These are phyloP conservation scores for Scaptomyza flava DNA, from an alignment of 2,888 invertebrate species.

Conservation along the genomic window DNA sequence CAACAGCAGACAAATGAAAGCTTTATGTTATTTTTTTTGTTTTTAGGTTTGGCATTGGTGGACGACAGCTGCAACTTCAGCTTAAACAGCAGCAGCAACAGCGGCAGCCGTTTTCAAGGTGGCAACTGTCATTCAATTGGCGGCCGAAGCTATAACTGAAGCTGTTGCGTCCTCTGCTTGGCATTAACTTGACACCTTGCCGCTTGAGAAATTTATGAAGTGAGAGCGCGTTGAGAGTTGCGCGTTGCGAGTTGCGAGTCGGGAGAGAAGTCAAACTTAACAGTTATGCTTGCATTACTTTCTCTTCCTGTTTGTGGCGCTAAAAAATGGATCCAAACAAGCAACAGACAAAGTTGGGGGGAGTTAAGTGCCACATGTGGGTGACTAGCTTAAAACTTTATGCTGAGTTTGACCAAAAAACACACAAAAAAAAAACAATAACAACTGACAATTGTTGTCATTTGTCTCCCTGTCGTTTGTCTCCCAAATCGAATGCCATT, in stretches of 20 bases:
- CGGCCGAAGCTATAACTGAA: slow-evolving; percentile 34
- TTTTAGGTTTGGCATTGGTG: slow-evolving; percentile 41
- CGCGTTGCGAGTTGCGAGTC: slow-evolving; percentile 10
- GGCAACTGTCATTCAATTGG: slow-evolving; percentile 77
- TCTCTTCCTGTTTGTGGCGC: slow-evolving; percentile 75
- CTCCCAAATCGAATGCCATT: slow-evolving; percentile 22
- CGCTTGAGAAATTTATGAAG: slow-evolving; percentile 70
- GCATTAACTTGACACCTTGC: slow-evolving; percentile 78
- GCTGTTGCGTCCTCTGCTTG: slow-evolving; percentile 60
- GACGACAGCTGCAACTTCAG: slow-evolving; percentile 55
- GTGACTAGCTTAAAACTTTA: slow-evolving; percentile 25
- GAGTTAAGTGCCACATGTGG: slow-evolving; percentile 37
- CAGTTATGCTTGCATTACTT: slow-evolving; percentile 65
- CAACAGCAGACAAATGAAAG: slow-evolving; percentile 63
- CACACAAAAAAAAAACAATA: slow-evolving; percentile 43
- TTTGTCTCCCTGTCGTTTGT: slow-evolving; percentile 30
- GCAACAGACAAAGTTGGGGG: no score
- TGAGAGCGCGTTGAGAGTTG: slow-evolving; percentile 61
- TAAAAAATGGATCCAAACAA: slow-evolving; percentile 68
- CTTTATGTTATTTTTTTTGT: slow-evolving; percentile 43
- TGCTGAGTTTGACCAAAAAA: background rate
- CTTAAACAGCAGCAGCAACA: slow-evolving; percentile 32
- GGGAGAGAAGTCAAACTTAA: slow-evolving; percentile 18
- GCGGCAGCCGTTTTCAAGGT: slow-evolving; percentile 67
- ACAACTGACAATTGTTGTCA: slow-evolving; percentile 68